phyloP scores from a whole-genome alignment of 2,888 invertebrate species.

The Apeira syringaria region DNA sequence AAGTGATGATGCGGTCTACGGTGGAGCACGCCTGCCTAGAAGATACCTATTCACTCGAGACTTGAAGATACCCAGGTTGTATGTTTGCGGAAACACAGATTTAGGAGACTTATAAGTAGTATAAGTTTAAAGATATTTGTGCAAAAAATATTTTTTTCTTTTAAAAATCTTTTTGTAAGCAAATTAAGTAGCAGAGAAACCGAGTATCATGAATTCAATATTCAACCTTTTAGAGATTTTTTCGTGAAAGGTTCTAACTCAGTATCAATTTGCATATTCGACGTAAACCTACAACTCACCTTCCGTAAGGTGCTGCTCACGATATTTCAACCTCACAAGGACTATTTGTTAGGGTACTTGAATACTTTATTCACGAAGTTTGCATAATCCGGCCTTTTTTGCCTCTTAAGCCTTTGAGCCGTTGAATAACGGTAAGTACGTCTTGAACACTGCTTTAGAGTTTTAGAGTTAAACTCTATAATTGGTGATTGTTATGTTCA shows the following conservation, averaged over 20 bases:
- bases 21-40: too few relatives aligned
- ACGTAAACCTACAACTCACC: constrained; percentile 12
- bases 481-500: background rate
- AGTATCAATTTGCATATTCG: constrained; percentile 22
- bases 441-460: constrained; percentile 3
- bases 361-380: constrained; percentile 46
- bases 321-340: constrained; percentile 18
- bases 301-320: constrained; percentile 10
- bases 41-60: too few relatives aligned
- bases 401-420: constrained; percentile 33
- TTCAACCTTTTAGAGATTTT: constrained; percentile 9
- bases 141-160: too few relatives aligned
- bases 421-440: constrained; percentile 4
- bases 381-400: constrained; percentile 24
- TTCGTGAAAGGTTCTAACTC: constrained; percentile 10
- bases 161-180: too few relatives aligned
- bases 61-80: too few relatives aligned
- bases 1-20: too few relatives aligned
- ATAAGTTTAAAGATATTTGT: too few relatives aligned
- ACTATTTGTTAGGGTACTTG: constrained; percentile 33
- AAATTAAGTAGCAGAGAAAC: background rate
- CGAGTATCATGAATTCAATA: constrained; percentile 8
- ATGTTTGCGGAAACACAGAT: too few relatives aligned
- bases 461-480: constrained; percentile 1
- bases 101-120: too few relatives aligned